A percentile compares a stretch with the other conserved stretches of the same genome.
These are phyloP conservation scores for Nilaparvata lugens DNA, from an alignment of 1,140 invertebrate species.

Conservation along the genomic window DNA sequence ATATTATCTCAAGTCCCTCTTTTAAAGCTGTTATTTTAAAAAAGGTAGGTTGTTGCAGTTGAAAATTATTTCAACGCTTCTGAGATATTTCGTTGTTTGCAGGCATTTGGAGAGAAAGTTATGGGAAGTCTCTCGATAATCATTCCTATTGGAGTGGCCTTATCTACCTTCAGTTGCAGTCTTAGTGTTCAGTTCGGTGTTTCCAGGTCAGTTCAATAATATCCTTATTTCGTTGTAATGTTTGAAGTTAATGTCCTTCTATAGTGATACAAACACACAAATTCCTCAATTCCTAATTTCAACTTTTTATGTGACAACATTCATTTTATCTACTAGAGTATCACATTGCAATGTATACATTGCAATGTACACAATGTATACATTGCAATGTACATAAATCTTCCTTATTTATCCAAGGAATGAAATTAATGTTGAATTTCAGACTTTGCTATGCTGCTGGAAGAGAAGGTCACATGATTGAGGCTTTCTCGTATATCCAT, in stretches of 20 bases:
- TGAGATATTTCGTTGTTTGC: conserved; percentile 1
- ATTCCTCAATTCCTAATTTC: too few relatives aligned
- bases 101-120: conserved; percentile 51
- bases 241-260: too few relatives aligned
- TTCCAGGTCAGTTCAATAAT: conserved; percentile 41
- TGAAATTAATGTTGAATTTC: conserved; percentile 25
- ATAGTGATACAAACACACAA: too few relatives aligned
- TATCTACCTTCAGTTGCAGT: conserved; percentile 66
- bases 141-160: conserved; percentile 61
- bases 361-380: not conserved
- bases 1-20: too few relatives aligned
- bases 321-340: too few relatives aligned
- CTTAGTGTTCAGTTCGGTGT: conserved; percentile 66
- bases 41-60: too few relatives aligned
- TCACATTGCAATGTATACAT: too few relatives aligned
- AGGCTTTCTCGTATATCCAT: conserved; percentile 78
- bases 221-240: too few relatives aligned
- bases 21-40: too few relatives aligned
- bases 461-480: conserved; percentile 74
- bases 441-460: conserved; percentile 85
- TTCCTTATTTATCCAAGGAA: not conserved
- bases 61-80: not conserved
- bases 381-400: not conserved
- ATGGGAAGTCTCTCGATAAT: conserved; percentile 48
- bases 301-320: too few relatives aligned